Base-by-base conservation (phyloP, 2,797 vertebrate species). In the Pipistrellus pipistrellus region DNA sequence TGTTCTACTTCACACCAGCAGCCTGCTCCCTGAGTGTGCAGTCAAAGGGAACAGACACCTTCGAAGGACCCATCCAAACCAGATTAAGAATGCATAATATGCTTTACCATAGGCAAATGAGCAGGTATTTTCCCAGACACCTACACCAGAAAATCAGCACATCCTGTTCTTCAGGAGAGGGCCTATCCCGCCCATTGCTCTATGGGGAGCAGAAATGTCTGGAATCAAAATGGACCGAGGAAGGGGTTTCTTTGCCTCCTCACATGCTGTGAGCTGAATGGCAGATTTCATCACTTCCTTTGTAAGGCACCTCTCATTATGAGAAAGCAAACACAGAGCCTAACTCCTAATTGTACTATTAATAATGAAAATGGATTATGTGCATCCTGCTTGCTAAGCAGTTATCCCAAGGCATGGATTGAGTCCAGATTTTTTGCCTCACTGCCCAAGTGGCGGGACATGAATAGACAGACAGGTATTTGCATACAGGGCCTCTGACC, bases 331-430 rank as follows among this genome's bases (percentile, higher is more conserved):
- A 97, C 92, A 95, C 9, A 32, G 93, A 95, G 96, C 94, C 96
- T 92, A 88, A 96, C 94, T 96, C 91, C 97, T 97, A 97, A 97
- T 93, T 88, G 90, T 93, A 97, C 80, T 96, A 97, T 98, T 98
- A 98, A 96, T 97, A 98, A 98, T 96, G 97, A 97, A 98, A 98
- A 97, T 93, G n/a, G 96, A 96, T 97, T 97, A 96, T 78, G 85
- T 10, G n/a, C 90, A 95, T 96, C 80, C 87, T 97, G 87, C 96
- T 98, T 98, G 94, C 88, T 97, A 93, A 97, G 95, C 81, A 97
- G 88, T 97, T 97, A 97, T 97, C 97, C 76, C 80, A 97, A 95
- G 51, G 59, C 95, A 95, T 51, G 82, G 69, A 96, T 20, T 94
- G 95, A 96, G 97, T 97, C 97, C 96, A 96, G 95, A 91, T 95